A percentile compares a stretch with the other conserved stretches of the same genome.
Conservation (phyloP, 2,888 invertebrate genomes). For the Spatulosminthurus flaviceps region DNA sequence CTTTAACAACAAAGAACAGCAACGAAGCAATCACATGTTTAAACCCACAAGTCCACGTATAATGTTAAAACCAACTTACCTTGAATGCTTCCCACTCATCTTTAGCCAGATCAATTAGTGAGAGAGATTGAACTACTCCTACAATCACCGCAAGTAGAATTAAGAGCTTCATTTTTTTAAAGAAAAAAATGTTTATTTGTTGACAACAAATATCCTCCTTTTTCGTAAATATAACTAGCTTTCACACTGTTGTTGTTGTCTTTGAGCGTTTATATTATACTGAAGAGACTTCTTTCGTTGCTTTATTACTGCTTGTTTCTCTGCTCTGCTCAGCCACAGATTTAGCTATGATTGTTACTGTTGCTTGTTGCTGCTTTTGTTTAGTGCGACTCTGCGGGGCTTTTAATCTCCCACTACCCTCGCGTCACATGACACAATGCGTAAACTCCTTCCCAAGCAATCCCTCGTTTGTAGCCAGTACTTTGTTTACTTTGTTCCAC, state of each 20-base stretch:
- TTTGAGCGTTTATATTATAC: no score
- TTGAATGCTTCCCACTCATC: conserved; percentile 83
- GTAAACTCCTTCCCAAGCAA: no score
- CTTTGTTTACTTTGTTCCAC: no score
- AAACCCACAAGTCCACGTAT: background rate
- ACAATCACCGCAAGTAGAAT: conserved; percentile 36
- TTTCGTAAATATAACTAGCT: background rate
- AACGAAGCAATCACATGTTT: background rate
- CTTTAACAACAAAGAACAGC: no score
- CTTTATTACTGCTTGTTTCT: background rate
- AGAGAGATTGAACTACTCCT: conserved; percentile 69
- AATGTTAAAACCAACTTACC: conserved; percentile 68
- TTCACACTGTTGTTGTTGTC: no score
- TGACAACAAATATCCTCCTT: background rate
- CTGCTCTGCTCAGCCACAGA: background rate
- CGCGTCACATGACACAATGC: background rate
- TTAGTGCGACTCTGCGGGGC: background rate
- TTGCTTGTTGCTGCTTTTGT: no score
- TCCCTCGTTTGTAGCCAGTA: no score
- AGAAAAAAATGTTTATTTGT: background rate
- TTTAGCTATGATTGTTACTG: background rate
- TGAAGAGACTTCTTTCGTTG: no score
- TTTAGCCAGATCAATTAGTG: conserved; percentile 76
- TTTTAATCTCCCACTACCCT: background rate
- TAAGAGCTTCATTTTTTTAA: conserved; percentile 35